A percentile compares a stretch with the other conserved stretches of the same genome.
Conservation (phyloP, 2,113 vertebrate species). For the Columba janthina region DNA sequence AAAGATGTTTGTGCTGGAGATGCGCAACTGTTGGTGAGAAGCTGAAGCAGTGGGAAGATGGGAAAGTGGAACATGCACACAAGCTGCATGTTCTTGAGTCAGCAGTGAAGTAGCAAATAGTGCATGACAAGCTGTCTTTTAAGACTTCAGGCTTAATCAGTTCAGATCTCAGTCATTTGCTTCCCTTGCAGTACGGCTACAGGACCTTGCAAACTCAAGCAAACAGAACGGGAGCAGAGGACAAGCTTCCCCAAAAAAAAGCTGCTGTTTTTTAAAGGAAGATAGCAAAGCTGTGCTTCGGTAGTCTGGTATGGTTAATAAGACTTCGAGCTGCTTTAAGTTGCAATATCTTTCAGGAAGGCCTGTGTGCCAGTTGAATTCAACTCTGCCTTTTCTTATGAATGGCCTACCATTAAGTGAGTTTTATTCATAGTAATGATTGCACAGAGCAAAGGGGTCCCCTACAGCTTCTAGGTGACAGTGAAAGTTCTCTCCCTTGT, state of each 20-base stretch:
- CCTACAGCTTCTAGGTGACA: neutral
- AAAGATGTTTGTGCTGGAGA: constrained; percentile 19
- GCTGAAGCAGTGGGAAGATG: constrained; percentile 1
- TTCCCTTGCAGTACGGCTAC: neutral
- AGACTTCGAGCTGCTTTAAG: neutral
- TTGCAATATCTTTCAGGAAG: neutral
- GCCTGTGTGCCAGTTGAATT: neutral
- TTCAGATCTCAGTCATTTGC: neutral
- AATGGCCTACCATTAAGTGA: neutral
- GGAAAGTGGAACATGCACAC: neutral
- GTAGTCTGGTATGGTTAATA: neutral
- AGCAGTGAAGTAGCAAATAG: constrained; percentile 17
- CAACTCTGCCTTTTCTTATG: neutral
- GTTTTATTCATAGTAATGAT: neutral
- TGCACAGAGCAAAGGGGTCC: neutral
- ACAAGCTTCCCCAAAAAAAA: neutral
- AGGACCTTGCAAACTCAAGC: neutral
- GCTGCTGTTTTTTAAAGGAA: neutral
- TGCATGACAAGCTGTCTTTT: constrained; percentile 22
- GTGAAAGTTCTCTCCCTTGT: neutral
- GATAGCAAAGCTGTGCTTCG: neutral
- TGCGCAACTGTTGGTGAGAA: neutral
- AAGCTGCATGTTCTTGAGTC: neutral
- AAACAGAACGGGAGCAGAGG: neutral
- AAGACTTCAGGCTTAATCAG: constrained; percentile 11